Percentiles rank a stretch among this genome's conserved stretches.
Conservation (phyloP, 2,113 vertebrate species). For the Rousettus leschenaultii region DNA sequence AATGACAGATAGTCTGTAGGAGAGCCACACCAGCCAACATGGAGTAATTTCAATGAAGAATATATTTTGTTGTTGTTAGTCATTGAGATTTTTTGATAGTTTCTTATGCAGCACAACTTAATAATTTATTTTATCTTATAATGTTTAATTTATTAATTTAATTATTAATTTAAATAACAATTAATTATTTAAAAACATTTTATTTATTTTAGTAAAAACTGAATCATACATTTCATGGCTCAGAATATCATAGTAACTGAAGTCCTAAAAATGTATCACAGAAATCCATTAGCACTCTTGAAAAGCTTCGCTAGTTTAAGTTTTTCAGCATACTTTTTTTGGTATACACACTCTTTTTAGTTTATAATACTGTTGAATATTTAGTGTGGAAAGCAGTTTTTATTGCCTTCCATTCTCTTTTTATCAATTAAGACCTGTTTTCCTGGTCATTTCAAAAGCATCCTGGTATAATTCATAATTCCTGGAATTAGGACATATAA, state of each 20-base stretch:
- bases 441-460: neutral
- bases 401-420: neutral
- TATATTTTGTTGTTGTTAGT: neutral
- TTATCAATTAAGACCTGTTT: neutral
- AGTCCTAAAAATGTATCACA: neutral
- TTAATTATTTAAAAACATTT: no score
- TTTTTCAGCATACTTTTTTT: neutral
- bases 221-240: neutral
- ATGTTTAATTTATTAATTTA: no score
- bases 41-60: neutral
- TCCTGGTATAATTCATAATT: neutral
- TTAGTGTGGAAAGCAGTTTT: neutral
- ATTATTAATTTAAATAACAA: no score
- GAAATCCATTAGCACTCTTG: neutral
- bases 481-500: neutral
- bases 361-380: neutral
- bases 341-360: neutral
- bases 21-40: neutral
- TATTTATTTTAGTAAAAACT: neutral
- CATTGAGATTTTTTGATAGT: neutral
- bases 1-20: neutral
- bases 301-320: neutral
- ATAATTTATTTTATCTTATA: no score
- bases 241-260: neutral
- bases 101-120: neutral